Evolutionary conservation across 2,797 vertebrate genomes (phyloP).

Genomic region (Champsocephalus esox): DNA sequence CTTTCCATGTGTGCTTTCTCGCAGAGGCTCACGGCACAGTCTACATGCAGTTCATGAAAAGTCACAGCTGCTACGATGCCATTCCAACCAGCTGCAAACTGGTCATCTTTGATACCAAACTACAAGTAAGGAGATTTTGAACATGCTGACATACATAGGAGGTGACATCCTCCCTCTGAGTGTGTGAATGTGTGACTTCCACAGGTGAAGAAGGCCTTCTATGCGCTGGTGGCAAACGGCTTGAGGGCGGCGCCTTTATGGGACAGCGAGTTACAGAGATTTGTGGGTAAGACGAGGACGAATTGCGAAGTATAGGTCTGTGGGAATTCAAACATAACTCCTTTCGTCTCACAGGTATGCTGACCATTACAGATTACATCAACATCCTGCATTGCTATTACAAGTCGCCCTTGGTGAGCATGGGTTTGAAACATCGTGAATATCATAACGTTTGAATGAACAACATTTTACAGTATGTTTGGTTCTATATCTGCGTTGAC

Average conservation of each 20-base stretch:
- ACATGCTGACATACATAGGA: background rate
- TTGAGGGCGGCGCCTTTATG: conserved; percentile 95
- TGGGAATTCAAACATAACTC: background rate
- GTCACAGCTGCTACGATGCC: conserved; percentile 92
- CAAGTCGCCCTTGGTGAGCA: conserved; percentile 92
- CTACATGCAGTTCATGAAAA: conserved; percentile 96
- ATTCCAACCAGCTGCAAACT: conserved; percentile 97
- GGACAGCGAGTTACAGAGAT: conserved; percentile 95
- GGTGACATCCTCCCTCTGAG: background rate
- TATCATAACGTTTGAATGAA: background rate
- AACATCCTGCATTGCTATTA: conserved; percentile 97
- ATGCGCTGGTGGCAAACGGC: conserved; percentile 94
- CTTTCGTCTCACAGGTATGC: conserved; percentile 88
- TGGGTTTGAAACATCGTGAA: background rate
- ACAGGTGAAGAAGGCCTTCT: conserved; percentile 97
- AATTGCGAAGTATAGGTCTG: fast-evolving
- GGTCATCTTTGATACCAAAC: conserved; percentile 91
- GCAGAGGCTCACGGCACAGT: conserved; percentile 81
- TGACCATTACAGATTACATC: conserved; percentile 99
- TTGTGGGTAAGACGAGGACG: conserved; percentile 90
- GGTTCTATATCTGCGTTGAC: background rate
- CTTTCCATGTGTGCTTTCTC: background rate
- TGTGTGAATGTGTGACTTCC: conserved; percentile 7
- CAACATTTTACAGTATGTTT: background rate
- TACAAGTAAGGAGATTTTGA: conserved; percentile 82